These are phyloP conservation scores for Lasioglossum marginatum DNA, from an alignment of 2,888 invertebrate species.

Conservation along the genomic window DNA sequence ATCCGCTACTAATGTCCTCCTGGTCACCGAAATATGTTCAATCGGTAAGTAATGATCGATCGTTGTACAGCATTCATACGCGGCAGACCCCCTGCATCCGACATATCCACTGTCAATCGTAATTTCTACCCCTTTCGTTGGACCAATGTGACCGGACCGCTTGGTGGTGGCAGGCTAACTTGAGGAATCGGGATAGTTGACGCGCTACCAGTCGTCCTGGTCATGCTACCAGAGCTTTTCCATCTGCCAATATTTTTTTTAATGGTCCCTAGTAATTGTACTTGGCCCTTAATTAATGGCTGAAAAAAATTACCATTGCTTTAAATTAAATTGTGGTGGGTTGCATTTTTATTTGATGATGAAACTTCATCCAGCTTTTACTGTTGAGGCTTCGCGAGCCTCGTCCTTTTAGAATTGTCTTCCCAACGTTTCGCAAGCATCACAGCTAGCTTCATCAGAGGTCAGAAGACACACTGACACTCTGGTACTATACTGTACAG, in stretches of 20 bases:
- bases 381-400: background rate
- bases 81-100: background rate
- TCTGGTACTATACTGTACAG: background rate
- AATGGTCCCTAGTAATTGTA: background rate
- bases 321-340: background rate
- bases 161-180: background rate
- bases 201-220: background rate
- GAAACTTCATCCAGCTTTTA: background rate
- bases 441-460: background rate
- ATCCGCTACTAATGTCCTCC: constrained; percentile 82
- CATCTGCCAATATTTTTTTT: background rate
- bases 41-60: constrained; percentile 81
- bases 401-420: background rate
- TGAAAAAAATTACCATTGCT: background rate
- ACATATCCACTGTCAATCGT: constrained; percentile 31
- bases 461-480: background rate
- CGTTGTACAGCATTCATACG: background rate
- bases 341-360: background rate
- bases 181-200: background rate
- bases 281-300: background rate
- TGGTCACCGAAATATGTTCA: constrained; percentile 84
- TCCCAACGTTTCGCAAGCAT: background rate
- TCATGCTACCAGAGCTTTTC: background rate
- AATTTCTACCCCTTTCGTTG: constrained; percentile 50
- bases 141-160: constrained; percentile 6